Evolutionary conservation across 1,140 invertebrate genomes (phyloP).

Genomic region (Drosophila seguyi): DNA sequence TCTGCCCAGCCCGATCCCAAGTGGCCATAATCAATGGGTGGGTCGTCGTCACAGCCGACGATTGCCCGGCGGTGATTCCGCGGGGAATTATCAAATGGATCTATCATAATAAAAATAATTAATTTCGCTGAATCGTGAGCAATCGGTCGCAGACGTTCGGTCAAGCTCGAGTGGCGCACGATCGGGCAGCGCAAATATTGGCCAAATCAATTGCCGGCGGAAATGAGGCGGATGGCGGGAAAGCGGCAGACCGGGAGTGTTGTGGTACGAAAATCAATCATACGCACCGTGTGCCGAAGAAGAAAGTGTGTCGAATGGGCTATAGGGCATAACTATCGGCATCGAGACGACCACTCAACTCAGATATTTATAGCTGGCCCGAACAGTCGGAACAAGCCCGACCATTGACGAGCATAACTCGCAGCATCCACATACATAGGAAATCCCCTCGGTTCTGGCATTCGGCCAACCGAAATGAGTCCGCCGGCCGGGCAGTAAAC

Average conservation of each 20-base stretch:
- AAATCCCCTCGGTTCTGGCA: constrained; percentile 41
- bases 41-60: constrained; percentile 7
- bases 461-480: constrained; percentile 34
- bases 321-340: constrained; percentile 11
- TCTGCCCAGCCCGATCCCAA: not conserved
- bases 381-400: constrained; percentile 8
- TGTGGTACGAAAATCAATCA: constrained; percentile 58
- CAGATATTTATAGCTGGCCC: constrained; percentile 20
- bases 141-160: constrained; percentile 16
- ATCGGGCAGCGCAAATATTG: constrained; percentile 31
- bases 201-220: constrained; percentile 53
- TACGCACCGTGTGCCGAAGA: constrained; percentile 59
- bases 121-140: constrained; percentile 46
- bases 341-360: constrained; percentile 4
- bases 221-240: constrained; percentile 37
- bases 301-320: constrained; percentile 47
- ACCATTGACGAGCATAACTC: constrained; percentile 30
- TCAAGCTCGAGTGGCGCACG: constrained; percentile 41
- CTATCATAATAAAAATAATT: constrained; percentile 56
- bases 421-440: constrained; percentile 37
- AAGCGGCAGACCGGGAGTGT: not conserved
- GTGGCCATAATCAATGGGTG: constrained; percentile 22
- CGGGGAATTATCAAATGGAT: constrained; percentile 40
- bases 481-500: constrained; percentile 36
- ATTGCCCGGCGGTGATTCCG: constrained; percentile 16